phyloP scores from a whole-genome alignment of 2,797 vertebrate genomes.

The Onychomys arenicola region DNA sequence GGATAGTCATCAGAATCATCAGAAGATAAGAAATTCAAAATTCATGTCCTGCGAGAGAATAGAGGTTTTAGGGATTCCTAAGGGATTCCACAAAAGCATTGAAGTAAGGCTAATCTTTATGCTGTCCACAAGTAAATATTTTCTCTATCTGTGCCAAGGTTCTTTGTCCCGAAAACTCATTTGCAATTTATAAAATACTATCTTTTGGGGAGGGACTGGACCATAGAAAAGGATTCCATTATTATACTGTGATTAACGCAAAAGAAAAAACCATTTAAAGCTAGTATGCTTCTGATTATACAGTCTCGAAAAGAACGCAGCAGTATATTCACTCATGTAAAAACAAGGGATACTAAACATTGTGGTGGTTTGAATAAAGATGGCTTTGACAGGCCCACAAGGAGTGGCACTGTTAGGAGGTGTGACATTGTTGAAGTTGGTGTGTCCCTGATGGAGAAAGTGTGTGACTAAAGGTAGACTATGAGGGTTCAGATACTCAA shows the following conservation, averaged over 20 bases:
- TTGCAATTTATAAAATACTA: neutral
- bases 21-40: neutral
- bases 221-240: neutral
- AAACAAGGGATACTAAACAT: neutral
- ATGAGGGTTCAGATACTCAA: neutral
- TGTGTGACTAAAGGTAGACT: neutral
- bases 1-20: accelerated
- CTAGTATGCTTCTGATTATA: neutral
- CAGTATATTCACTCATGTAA: neutral
- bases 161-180: neutral
- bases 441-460: neutral
- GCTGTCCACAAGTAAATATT: neutral
- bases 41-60: neutral
- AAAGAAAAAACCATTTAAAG: neutral
- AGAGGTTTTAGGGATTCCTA: neutral
- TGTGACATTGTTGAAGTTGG: neutral
- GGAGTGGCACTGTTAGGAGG: too few species aligned
- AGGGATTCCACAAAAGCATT: neutral
- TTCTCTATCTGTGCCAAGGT: neutral
- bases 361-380: neutral
- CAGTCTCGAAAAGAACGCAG: neutral
- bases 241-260: neutral
- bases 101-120: neutral
- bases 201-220: neutral
- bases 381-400: neutral